These are phyloP conservation scores for Oscheius onirici DNA, from an alignment of 2,888 invertebrate genomes.

Conservation along the genomic window DNA sequence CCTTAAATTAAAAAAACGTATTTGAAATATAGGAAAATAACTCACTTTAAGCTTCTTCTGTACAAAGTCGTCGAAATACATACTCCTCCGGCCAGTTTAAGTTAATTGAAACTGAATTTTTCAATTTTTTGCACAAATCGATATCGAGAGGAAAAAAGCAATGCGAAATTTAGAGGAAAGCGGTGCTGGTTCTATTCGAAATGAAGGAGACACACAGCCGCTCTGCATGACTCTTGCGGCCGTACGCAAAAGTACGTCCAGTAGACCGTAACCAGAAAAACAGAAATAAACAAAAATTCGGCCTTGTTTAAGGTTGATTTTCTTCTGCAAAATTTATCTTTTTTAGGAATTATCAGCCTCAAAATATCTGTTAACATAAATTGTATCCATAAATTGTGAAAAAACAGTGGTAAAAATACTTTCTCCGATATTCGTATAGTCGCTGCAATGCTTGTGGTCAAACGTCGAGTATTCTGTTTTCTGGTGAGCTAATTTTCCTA, in stretches of 20 bases:
- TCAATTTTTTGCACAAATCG: no score
- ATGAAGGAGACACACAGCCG: neutral
- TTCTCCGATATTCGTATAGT: no score
- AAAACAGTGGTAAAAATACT: no score
- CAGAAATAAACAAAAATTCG: neutral
- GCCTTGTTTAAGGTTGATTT: neutral
- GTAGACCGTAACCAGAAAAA: neutral
- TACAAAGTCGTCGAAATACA: slow-evolving; percentile 1
- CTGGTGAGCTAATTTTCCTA: neutral
- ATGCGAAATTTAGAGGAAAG: no score
- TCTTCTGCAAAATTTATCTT: neutral
- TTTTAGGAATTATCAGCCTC: neutral
- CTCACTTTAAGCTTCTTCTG: slow-evolving; percentile 37
- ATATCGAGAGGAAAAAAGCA: no score
- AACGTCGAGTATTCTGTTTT: no score
- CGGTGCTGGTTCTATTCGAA: neutral
- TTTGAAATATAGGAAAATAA: neutral
- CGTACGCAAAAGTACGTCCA: no score
- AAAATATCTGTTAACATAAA: neutral
- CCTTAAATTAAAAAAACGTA: slow-evolving; percentile 80
- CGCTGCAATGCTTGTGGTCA: no score
- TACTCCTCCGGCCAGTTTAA: no score
- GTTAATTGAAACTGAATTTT: no score
- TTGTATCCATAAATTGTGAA: no score
- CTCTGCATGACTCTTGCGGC: neutral